Conservation (phyloP, 2,888 invertebrate species). For the Caenorhabditis panamensis region DNA sequence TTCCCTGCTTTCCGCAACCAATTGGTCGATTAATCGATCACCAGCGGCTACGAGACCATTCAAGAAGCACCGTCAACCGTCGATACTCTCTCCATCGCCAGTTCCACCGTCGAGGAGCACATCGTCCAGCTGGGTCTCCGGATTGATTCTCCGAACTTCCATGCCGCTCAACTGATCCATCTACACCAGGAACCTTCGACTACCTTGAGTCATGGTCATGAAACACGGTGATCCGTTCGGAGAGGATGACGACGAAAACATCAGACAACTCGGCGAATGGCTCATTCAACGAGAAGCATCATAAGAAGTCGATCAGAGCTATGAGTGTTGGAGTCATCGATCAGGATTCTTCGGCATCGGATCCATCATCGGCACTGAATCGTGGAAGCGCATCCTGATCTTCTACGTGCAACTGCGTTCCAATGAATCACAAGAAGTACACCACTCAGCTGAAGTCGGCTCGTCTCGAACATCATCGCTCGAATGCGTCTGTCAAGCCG, state of each 20-base stretch:
- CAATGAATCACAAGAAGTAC: slow-evolving; percentile 49
- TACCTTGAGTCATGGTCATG: slow-evolving; percentile 3
- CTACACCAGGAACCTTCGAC: too few relatives aligned
- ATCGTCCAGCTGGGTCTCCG: too few relatives aligned
- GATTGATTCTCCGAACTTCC: too few relatives aligned
- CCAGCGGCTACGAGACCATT: slow-evolving; percentile 69
- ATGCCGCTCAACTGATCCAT: too few relatives aligned
- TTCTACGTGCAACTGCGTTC: too few relatives aligned
- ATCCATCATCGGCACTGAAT: too few relatives aligned
- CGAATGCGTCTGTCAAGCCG: slow-evolving; percentile 49
- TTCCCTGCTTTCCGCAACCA: slow-evolving; percentile 86
- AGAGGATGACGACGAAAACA: slow-evolving; percentile 26
- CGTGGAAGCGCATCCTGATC: slow-evolving; percentile 58
- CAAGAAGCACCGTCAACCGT: slow-evolving; percentile 21
- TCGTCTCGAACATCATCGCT: slow-evolving; percentile 48
- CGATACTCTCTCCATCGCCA: too few relatives aligned
- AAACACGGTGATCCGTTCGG: slow-evolving; percentile 25
- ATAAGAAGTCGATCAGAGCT: slow-evolving; percentile 33
- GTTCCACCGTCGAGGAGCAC: too few relatives aligned
- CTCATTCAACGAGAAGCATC: slow-evolving; percentile 20
- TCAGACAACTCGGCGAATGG: slow-evolving; percentile 48
- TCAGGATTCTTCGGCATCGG: slow-evolving; percentile 16
- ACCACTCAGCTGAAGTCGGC: slow-evolving; percentile 44
- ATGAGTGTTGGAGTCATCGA: slow-evolving; percentile 53
- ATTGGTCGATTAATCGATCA: slow-evolving; percentile 71